Evolutionary conservation across 1,140 invertebrate genomes (phyloP).

Genomic region (Frieseomelitta varia): DNA sequence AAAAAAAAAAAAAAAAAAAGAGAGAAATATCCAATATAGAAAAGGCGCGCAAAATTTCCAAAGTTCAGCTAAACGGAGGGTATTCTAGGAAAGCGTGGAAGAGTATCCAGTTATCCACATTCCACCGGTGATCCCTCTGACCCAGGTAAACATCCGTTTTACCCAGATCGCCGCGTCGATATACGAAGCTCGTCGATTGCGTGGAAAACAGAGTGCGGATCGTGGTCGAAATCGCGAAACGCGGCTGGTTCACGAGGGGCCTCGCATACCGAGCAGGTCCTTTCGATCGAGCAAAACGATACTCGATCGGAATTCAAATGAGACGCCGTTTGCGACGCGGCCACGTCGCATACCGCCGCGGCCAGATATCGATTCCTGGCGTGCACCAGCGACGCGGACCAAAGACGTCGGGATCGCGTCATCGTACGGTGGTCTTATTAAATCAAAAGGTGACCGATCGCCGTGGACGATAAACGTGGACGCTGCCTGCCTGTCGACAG

Average conservation of each 20-base stretch:
- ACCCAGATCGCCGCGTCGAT: neutral
- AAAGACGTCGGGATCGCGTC: slow-evolving; percentile 66
- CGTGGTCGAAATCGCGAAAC: slow-evolving; percentile 40
- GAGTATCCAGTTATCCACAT: slow-evolving; percentile 7
- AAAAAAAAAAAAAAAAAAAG: neutral
- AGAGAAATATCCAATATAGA: too few species aligned
- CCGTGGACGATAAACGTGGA: slow-evolving; percentile 45
- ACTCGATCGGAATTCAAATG: slow-evolving; percentile 78
- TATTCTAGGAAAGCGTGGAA: neutral
- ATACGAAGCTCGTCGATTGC: slow-evolving; percentile 3
- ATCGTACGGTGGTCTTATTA: slow-evolving; percentile 66
- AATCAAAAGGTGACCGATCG: slow-evolving; percentile 66
- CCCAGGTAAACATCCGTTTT: slow-evolving; percentile 12
- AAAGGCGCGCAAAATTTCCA: neutral
- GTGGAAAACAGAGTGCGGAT: slow-evolving; percentile 13
- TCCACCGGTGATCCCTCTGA: slow-evolving; percentile 1
- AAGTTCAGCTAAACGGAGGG: too few species aligned
- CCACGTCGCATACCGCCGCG: slow-evolving; percentile 66
- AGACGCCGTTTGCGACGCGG: slow-evolving; percentile 55
- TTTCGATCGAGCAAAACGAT: slow-evolving; percentile 71
- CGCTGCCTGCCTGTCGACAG: slow-evolving; percentile 56
- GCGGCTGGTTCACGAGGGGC: slow-evolving; percentile 17
- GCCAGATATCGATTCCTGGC: neutral
- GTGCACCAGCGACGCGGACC: neutral
- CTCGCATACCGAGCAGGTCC: slow-evolving; percentile 70